Evolutionary conservation across 2,797 vertebrate species (phyloP).

Genomic region (Antennarius maculatus): DNA sequence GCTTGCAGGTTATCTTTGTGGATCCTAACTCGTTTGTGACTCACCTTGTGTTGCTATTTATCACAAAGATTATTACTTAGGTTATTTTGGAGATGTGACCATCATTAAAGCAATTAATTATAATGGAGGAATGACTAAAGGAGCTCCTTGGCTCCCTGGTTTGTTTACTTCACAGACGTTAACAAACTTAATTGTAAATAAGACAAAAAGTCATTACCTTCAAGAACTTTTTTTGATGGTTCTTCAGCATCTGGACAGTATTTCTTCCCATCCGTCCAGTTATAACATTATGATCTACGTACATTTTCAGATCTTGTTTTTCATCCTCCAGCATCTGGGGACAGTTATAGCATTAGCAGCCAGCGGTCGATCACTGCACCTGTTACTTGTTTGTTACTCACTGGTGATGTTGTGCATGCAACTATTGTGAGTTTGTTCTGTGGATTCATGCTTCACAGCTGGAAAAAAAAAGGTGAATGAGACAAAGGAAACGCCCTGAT

Average conservation of each 20-base stretch:
- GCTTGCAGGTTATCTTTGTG: constrained; percentile 44
- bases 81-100: neutral
- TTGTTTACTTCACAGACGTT: neutral
- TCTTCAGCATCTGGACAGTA: neutral
- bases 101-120: neutral
- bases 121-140: neutral
- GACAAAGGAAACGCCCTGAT: too few relatives aligned
- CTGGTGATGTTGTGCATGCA: too few relatives aligned
- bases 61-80: constrained; percentile 23
- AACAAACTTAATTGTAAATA: too few relatives aligned
- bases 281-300: neutral
- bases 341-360: neutral
- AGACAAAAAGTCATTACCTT: too few relatives aligned
- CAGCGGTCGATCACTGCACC: constrained; percentile 2
- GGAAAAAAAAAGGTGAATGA: too few relatives aligned
- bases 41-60: constrained; percentile 30
- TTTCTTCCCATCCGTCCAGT: neutral
- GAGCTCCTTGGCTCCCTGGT: neutral
- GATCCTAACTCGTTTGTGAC: constrained; percentile 8
- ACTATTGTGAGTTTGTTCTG: too few relatives aligned
- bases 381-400: constrained; percentile 3
- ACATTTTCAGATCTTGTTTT: neutral
- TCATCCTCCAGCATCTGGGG: neutral
- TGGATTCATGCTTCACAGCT: too few relatives aligned
- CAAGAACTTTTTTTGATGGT: neutral